These are phyloP conservation scores for Muricea muricata DNA, from an alignment of 92 coral and sea anemone species.

Conservation along the genomic window DNA sequence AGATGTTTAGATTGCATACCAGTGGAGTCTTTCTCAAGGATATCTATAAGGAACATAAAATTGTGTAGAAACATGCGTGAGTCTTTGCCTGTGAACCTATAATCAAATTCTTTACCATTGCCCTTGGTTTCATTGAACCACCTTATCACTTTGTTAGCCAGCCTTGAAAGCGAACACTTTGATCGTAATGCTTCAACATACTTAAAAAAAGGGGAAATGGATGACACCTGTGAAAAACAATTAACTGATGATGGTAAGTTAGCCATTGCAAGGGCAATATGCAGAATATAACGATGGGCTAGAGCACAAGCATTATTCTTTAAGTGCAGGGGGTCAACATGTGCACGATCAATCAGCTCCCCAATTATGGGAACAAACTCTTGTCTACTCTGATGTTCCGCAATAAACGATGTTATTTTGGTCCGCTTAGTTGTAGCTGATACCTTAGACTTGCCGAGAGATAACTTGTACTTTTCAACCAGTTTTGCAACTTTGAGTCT, in stretches of 20 bases:
- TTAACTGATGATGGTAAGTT: neutral
- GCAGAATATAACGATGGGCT: neutral
- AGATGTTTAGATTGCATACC: neutral
- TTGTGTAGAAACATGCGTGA: neutral
- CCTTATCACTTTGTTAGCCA: neutral
- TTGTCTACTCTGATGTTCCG: conserved; percentile 15
- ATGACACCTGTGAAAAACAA: neutral
- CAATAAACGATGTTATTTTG: conserved; percentile 13
- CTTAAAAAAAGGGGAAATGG: neutral
- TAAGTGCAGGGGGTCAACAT: too few relatives aligned
- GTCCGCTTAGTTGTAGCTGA: neutral
- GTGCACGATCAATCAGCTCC: neutral
- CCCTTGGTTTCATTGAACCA: neutral
- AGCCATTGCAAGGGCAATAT: neutral
- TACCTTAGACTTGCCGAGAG: neutral
- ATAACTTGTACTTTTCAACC: neutral
- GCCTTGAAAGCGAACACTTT: neutral
- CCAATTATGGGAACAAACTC: conserved; percentile 44
- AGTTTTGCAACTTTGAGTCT: neutral
- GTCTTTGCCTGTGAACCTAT: conserved; percentile 16
- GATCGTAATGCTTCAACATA: conserved; percentile 1
- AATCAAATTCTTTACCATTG: neutral
- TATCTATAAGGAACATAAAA: neutral
- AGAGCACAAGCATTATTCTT: too few relatives aligned
- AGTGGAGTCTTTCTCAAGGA: neutral